Evolutionary conservation across 2,113 vertebrate species (phyloP).

Genomic region (Caranx ignobilis): DNA sequence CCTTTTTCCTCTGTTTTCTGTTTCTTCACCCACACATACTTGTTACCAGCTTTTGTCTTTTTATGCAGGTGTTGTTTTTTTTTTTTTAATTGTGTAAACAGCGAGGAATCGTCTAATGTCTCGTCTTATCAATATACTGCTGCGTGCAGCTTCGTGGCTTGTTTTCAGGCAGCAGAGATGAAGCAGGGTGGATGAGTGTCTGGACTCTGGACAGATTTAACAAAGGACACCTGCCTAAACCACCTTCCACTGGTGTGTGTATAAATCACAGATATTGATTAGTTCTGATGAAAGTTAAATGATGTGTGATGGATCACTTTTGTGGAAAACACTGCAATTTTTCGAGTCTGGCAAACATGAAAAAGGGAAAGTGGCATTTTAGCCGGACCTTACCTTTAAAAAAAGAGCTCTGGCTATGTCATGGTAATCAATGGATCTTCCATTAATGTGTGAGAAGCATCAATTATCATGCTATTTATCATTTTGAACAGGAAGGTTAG

Average conservation of each 20-base stretch:
- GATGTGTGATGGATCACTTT: background rate
- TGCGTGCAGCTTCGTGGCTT: constrained; percentile 28
- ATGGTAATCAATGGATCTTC: too few species aligned
- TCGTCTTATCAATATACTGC: constrained; percentile 37
- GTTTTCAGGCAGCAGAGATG: constrained; percentile 30
- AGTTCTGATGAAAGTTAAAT: constrained; percentile 2
- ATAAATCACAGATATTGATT: constrained; percentile 21
- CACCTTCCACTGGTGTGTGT: background rate
- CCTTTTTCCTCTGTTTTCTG: constrained; percentile 45
- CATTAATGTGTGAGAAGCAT: too few species aligned
- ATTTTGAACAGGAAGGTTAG: background rate
- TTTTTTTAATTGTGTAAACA: constrained; percentile 47
- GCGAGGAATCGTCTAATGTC: constrained; percentile 14
- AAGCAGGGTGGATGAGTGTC: background rate
- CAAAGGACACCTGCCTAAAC: constrained; percentile 7
- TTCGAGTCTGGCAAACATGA: background rate
- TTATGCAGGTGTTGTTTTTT: constrained; percentile 38
- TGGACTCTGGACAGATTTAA: constrained; percentile 25
- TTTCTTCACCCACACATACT: constrained; percentile 50
- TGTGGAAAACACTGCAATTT: background rate
- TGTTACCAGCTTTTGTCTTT: constrained; percentile 27
- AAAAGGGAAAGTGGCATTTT: background rate
- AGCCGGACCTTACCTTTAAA: background rate
- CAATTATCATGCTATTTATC: background rate
- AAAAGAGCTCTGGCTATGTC: background rate